Percentiles rank a stretch among this genome's conserved stretches.
phyloP scores from a whole-genome alignment of 2,888 invertebrate genomes.

The Eudasyphora cyanicolor region DNA sequence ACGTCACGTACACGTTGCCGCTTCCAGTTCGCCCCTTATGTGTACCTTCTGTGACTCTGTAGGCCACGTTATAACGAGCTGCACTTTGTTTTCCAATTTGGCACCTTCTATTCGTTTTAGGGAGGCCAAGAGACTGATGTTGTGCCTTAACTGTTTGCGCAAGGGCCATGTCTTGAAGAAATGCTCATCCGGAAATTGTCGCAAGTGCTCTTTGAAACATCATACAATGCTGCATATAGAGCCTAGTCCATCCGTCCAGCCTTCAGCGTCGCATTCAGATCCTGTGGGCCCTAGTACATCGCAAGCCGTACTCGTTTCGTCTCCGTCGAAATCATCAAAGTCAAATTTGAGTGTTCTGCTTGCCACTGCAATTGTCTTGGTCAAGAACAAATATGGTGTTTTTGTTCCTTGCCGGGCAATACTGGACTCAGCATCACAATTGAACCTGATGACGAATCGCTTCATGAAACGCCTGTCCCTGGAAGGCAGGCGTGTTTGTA shows the following conservation, averaged over 20 bases:
- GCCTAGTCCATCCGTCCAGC: background rate
- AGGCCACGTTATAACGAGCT: constrained; percentile 36
- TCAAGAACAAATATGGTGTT: constrained; percentile 21
- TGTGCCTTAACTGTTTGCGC: constrained; percentile 64
- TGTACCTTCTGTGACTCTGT: constrained; percentile 44
- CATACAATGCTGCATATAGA: constrained; percentile 59
- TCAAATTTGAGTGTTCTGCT: constrained; percentile 40
- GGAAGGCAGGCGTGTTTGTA: constrained; percentile 3
- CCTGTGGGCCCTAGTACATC: background rate
- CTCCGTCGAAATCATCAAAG: background rate
- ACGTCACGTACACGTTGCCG: constrained; percentile 39
- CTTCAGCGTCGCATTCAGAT: no score
- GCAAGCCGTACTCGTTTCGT: constrained; percentile 32
- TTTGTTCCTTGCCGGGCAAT: constrained; percentile 37
- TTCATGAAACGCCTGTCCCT: constrained; percentile 43
- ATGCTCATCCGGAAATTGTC: constrained; percentile 59
- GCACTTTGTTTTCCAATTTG: constrained; percentile 32
- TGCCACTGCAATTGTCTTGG: constrained; percentile 45
- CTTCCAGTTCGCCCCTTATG: background rate
- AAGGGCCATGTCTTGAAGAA: constrained; percentile 53
- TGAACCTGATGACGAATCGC: constrained; percentile 37
- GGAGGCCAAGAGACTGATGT: constrained; percentile 40
- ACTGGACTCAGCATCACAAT: constrained; percentile 41
- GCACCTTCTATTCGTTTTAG: constrained; percentile 34
- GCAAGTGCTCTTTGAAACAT: constrained; percentile 56